Percentiles rank a stretch among this genome's conserved stretches.
Evolutionary conservation across 2,797 vertebrate species (phyloP).

Genomic region (Ptychobarbus kaznakovi): DNA sequence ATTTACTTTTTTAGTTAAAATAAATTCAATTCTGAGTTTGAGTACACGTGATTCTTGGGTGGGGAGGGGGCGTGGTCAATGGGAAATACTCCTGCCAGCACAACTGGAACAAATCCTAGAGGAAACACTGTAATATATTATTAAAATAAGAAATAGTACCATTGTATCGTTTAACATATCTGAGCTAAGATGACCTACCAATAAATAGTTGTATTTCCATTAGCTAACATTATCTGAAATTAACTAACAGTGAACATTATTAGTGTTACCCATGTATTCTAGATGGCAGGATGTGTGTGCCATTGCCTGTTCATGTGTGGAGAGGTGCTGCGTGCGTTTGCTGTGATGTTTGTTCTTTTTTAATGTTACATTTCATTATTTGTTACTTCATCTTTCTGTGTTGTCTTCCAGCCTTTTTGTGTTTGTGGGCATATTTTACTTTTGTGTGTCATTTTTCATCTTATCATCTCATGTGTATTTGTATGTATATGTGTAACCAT

Average conservation of each 20-base stretch:
- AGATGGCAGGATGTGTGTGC: background rate
- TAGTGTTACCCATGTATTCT: background rate
- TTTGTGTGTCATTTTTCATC: conserved; percentile 19
- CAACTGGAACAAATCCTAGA: too few relatives aligned
- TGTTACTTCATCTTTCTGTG: conserved; percentile 52
- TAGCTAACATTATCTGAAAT: background rate
- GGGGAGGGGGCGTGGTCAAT: too few relatives aligned
- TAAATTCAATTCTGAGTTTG: too few relatives aligned
- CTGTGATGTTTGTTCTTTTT: conserved; percentile 17
- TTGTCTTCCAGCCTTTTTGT: conserved; percentile 34
- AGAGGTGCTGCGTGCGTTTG: conserved; percentile 56
- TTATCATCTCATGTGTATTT: conserved; percentile 18
- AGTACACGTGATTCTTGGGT: too few relatives aligned
- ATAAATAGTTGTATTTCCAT: background rate
- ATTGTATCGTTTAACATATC: background rate
- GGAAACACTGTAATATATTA: background rate
- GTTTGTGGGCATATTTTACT: conserved; percentile 11
- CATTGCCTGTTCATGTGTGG: conserved; percentile 35
- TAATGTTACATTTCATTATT: background rate
- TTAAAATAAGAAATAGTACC: background rate
- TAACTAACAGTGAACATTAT: background rate
- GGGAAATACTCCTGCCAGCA: too few relatives aligned
- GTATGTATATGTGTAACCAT: conserved; percentile 45
- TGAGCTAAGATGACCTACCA: background rate
- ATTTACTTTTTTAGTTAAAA: too few relatives aligned